phyloP scores from a whole-genome alignment of 2,888 invertebrate genomes.

The Drosophila anomelani region DNA sequence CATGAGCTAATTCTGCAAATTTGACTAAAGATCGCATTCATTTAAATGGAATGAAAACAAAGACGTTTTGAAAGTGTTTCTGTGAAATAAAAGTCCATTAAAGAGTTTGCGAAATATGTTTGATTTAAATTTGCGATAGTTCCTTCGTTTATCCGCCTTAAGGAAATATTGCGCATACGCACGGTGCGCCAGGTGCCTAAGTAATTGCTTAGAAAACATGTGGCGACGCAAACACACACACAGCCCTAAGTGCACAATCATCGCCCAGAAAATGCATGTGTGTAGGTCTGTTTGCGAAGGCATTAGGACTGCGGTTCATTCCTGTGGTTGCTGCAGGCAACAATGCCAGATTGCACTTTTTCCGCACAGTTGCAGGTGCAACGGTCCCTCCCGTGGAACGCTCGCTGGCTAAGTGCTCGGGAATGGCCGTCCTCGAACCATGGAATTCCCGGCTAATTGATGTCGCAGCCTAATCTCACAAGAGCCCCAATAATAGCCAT shows the following conservation, averaged over 20 bases:
- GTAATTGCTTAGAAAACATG: constrained; percentile 81
- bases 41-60: background rate
- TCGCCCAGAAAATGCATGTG: constrained; percentile 43
- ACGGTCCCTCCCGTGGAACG: constrained; percentile 40
- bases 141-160: background rate
- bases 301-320: constrained; percentile 71
- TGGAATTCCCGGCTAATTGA: constrained; percentile 29
- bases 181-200: constrained; percentile 44
- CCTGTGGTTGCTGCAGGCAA: constrained; percentile 54
- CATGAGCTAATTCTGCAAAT: background rate
- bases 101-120: background rate
- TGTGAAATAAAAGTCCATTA: background rate
- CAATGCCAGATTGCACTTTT: constrained; percentile 64
- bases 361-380: constrained; percentile 50
- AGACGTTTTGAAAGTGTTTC: background rate
- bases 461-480: constrained; percentile 23
- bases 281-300: constrained; percentile 52
- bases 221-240: constrained; percentile 60
- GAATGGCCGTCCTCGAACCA: constrained; percentile 20
- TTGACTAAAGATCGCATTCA: no score
- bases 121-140: background rate
- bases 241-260: constrained; percentile 56
- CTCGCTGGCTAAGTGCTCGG: constrained; percentile 49
- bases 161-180: constrained; percentile 55
- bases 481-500: constrained; percentile 12